Evolutionary conservation across 2,888 invertebrate genomes (phyloP), one percentile per base, ranked within the genome.

Genomic region (Cantharis lateralis): DNA sequence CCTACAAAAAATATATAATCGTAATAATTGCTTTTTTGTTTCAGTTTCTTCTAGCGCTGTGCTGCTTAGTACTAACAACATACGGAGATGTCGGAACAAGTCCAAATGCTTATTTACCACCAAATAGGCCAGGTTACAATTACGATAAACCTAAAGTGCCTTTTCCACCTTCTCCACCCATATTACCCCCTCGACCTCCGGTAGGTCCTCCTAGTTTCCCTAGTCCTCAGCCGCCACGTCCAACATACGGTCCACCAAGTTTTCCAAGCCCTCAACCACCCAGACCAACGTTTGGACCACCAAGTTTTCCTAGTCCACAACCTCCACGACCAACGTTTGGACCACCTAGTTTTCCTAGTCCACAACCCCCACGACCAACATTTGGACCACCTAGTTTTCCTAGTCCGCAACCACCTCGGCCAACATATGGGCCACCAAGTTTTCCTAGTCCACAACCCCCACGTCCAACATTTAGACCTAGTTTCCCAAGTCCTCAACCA

Each of bases 61-160:
- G 90, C 75, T 88, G 90, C 76, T 87, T 89, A 10, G 87, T 89
- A 70, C 87, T 88, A 71, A 84, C 89, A 76, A 84, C 90, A 79
- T 81, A 82, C 71, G 90, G 90, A 79, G 89, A 91, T 81, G 90
- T 91, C 71, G 89, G 91, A 66, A 92, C 93, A 1, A 93, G 93
- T 13, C 92, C 92, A 78, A 93, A 94, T 85, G 93, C 93, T 74
- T 95, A 95, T 88, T 91, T 95, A 72, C 95, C 95, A 16, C 92
- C 92, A 3, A 92, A 91, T 84, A 92, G 93, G 82, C 80, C 82
- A 15, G 94, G 94, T 15, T 95, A 95, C 88, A 91, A 91, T 81
- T 95, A 95, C 87, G 91, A 92, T n/a, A 91, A 90, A 64, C 95
- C 95, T 2, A 81, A 87, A 10, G 89, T 91, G 76, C 91, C 93